phyloP scores from a whole-genome alignment of 2,797 vertebrate species.

The Paedocypris micromegethes region DNA sequence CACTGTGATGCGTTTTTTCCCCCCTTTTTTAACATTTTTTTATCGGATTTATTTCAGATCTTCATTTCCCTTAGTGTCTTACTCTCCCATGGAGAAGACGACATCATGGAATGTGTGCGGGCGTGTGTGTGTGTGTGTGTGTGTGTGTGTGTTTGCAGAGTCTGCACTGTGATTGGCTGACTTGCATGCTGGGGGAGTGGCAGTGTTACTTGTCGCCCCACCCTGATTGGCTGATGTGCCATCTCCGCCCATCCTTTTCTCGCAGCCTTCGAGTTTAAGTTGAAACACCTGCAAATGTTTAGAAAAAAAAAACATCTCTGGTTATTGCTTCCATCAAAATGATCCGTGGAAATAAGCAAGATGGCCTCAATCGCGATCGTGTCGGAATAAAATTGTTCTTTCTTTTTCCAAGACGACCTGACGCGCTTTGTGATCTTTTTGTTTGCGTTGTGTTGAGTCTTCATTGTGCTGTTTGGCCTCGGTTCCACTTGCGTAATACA shows the following conservation, averaged over 20 bases:
- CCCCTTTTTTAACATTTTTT: constrained; percentile 22
- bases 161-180: constrained; percentile 70
- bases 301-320: constrained; percentile 51
- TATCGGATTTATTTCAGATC: constrained; percentile 17
- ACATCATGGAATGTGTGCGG: constrained; percentile 62
- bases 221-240: constrained; percentile 31
- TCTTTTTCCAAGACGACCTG: constrained; percentile 55
- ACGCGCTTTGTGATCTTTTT: constrained; percentile 19
- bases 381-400: constrained; percentile 69
- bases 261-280: constrained; percentile 61
- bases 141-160: constrained; percentile 61
- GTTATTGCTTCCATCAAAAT: constrained; percentile 46
- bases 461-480: background rate
- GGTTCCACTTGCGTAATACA: constrained; percentile 48
- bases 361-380: constrained; percentile 63
- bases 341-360: constrained; percentile 54
- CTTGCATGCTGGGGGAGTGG: constrained; percentile 41
- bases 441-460: constrained; percentile 20
- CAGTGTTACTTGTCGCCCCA: constrained; percentile 40
- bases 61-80: constrained; percentile 64
- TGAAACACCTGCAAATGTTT: constrained; percentile 44
- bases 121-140: constrained; percentile 56
- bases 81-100: constrained; percentile 66
- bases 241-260: constrained; percentile 48
- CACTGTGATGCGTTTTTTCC: constrained; percentile 27